These are phyloP conservation scores for Lytechinus variegatus DNA, from an alignment of 35 echinoderm and acorn worm species.

Conservation along the genomic window DNA sequence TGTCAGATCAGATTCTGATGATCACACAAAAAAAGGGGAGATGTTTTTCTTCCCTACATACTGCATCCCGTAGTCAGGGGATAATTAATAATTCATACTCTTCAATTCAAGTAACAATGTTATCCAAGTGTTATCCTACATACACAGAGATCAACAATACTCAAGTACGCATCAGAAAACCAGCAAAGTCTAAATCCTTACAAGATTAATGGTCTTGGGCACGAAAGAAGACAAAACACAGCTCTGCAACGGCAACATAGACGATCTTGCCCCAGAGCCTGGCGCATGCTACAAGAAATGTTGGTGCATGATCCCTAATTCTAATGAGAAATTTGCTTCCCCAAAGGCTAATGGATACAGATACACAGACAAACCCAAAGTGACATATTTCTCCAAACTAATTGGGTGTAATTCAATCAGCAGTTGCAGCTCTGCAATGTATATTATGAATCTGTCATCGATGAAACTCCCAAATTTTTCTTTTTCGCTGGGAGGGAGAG, in stretches of 20 bases:
- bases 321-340: background rate
- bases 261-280: background rate
- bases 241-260: background rate
- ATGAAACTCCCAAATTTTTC: background rate
- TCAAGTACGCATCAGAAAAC: background rate
- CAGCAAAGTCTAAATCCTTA: background rate
- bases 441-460: background rate
- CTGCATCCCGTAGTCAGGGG: too few species aligned
- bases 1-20: too few species aligned
- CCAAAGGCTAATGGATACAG: background rate
- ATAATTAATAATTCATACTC: too few species aligned
- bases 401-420: slow-evolving; percentile 9
- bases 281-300: background rate
- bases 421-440: background rate
- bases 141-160: background rate
- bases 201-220: background rate
- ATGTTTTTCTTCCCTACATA: too few species aligned
- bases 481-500: background rate
- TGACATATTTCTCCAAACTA: slow-evolving; percentile 43
- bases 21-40: too few species aligned
- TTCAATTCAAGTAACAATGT: too few species aligned
- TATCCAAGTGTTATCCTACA: background rate
- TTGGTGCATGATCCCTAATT: background rate
- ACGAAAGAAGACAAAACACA: background rate
- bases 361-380: background rate